Base-by-base conservation (phyloP, 2,797 vertebrate species). In the Epinephelus awoara region DNA sequence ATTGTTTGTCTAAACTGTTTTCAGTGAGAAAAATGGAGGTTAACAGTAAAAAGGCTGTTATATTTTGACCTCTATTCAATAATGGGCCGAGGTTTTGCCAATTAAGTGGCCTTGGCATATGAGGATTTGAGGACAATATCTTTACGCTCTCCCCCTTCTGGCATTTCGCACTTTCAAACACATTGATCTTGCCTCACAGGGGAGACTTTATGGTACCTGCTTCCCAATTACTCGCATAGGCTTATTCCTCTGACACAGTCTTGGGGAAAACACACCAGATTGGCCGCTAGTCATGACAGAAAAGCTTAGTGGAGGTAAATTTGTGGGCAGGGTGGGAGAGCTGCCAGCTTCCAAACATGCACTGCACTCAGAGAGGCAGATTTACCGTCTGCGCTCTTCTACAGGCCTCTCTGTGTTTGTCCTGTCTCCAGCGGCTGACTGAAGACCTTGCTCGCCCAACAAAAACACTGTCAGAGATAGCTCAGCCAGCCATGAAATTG, bases 401-500 rank as follows among this genome's bases (percentile, higher is more conserved):
- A 65, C 84, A 25, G 84, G 66, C 74, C 89, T 83, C 81, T 77
- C 86, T 69, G 71, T 80, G 85, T 85, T 89, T 74, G 86, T 75
- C 88, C 85, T 67, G 91, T 91, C 91, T 92, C 87, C 88, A 69
- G 83, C 67, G 86, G 86, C 86, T 91, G 93, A 95, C 87, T 87
- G 88, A 94, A 84, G 94, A 90, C 89, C 89, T 87, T 70, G 90
- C 82, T 82, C 80, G 44, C 64, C 87, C 89, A 90, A 94, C 90
- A 91, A 93, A 94, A 95, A 95, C 91, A 92, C 88, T 77, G 90
- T 92, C 93, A 92, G 92, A 93, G 96, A 97, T 96, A 96, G 95
- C 88, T 94, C 96, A 96, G 94, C 94, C 96, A 96, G 94, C 95
- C 97, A 96, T 99, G 97, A 99, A 99, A 99, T 99, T 98, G 97